phyloP scores from a whole-genome alignment of 2,113 vertebrate genomes.

The Cebus imitator region DNA sequence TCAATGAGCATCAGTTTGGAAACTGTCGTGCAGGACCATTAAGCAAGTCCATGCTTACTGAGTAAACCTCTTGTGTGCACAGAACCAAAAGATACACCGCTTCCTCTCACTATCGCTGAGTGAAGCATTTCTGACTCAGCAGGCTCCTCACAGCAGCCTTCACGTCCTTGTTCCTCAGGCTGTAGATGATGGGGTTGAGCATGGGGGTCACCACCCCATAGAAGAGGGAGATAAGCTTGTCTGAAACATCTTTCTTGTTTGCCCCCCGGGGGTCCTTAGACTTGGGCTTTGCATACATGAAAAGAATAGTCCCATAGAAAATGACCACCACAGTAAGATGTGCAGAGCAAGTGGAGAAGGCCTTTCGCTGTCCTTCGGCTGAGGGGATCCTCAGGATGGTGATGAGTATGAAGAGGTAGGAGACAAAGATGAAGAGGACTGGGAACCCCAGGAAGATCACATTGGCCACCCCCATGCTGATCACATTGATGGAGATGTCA shows the following conservation, averaged over 20 bases:
- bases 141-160: constrained; percentile 50
- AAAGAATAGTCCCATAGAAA: constrained; percentile 64
- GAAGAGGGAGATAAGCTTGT: constrained; percentile 62
- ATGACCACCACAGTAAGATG: constrained; percentile 58
- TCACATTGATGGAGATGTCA: constrained; percentile 62
- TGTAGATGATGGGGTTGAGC: constrained; percentile 75
- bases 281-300: constrained; percentile 63
- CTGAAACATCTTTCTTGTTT: constrained; percentile 26
- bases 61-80: not conserved
- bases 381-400: constrained; percentile 60
- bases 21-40: not conserved
- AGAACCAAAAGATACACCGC: not conserved
- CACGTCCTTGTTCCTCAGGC: constrained; percentile 65
- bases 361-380: constrained; percentile 40
- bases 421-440: constrained; percentile 61
- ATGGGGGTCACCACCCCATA: constrained; percentile 67
- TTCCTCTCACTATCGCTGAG: not conserved
- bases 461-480: constrained; percentile 57
- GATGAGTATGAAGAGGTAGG: constrained; percentile 52
- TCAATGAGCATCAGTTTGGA: not conserved
- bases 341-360: constrained; percentile 69
- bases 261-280: not conserved
- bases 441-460: constrained; percentile 51
- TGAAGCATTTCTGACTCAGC: not conserved
- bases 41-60: not conserved